A percentile compares a stretch with the other conserved stretches of the same genome.
Evolutionary conservation across 2,888 invertebrate species (phyloP).

Genomic region (Octodonta nipae): DNA sequence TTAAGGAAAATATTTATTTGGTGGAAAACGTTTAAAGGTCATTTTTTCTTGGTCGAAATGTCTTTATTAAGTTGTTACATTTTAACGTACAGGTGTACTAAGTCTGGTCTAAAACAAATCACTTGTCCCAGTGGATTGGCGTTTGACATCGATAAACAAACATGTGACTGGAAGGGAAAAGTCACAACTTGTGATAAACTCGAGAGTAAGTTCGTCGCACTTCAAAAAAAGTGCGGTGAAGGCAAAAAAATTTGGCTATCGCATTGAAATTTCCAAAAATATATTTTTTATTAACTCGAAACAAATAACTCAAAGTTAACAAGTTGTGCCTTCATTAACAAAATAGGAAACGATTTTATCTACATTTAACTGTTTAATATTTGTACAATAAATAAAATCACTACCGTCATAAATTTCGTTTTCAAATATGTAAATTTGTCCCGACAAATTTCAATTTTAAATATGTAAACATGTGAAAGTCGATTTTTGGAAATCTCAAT

Average conservation of each 20-base stretch:
- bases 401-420: no score
- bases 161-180: slow-evolving; percentile 97
- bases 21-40: slow-evolving; percentile 15
- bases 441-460: no score
- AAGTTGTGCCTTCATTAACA: no score
- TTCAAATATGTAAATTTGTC: no score
- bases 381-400: no score
- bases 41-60: slow-evolving; percentile 27
- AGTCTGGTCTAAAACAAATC: slow-evolving; percentile 90
- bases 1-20: no score
- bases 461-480: no score
- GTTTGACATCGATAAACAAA: slow-evolving; percentile 95
- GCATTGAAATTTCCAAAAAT: slow-evolving; percentile 11
- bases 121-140: slow-evolving; percentile 92
- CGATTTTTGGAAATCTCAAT: no score
- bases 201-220: slow-evolving; percentile 65
- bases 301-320: no score
- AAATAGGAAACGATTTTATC: no score
- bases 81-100: slow-evolving; percentile 72
- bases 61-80: slow-evolving; percentile 10
- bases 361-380: no score
- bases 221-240: slow-evolving; percentile 19
- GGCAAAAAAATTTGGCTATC: slow-evolving; percentile 16
- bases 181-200: slow-evolving; percentile 91
- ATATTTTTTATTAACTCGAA: no score